Base-by-base conservation (phyloP, 2,888 invertebrate genomes). In the Villa cingulata region DNA sequence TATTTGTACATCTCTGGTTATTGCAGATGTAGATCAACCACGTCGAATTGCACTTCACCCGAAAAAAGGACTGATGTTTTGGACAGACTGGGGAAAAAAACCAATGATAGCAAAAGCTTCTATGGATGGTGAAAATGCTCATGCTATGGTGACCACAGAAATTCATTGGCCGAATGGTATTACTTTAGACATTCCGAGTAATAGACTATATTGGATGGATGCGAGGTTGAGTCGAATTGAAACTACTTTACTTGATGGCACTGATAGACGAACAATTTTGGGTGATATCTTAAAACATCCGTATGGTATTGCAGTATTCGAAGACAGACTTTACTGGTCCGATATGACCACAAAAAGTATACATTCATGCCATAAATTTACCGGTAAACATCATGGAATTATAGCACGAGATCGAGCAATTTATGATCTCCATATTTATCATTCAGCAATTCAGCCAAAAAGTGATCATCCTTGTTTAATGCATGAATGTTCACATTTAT, bases 131-230 rank as follows among this genome's bases (percentile, higher is more conserved):
- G 70, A 74, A 1, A 58, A 76, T 1, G 70, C 78, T 0, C 62
- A 63, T 5, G 61, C 74, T 0, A 72, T 95, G 45, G 75, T 91
- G 0, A 71, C 72, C 1, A 66, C 74, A 0, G 70, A 85, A 51
- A 72, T 83, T 20, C 68, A 71, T 19, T 89, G 86, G 83, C 90
- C 95, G 0, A 89, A 88, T 57, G 91, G 91, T 1, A 70, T 97
- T 17, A 76, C 89, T 0, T 63, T 95, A 38, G 96, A 96, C 65
- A 76, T 78, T 57, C 79, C 83, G 3, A 83, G 80, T 55, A 72
- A 76, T 38, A 74, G 91, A 12, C 67, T 97, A 6, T 97, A 92
- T 66, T 96, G 87, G 86, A 83, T 86, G 3, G 95, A 96, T 65
- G 83, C 80, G 12, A 81, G 81, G 59, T 60, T 78, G 36, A 74